Conservation (phyloP, 2,888 invertebrate genomes). For the Lasioglossum oenotherae region DNA sequence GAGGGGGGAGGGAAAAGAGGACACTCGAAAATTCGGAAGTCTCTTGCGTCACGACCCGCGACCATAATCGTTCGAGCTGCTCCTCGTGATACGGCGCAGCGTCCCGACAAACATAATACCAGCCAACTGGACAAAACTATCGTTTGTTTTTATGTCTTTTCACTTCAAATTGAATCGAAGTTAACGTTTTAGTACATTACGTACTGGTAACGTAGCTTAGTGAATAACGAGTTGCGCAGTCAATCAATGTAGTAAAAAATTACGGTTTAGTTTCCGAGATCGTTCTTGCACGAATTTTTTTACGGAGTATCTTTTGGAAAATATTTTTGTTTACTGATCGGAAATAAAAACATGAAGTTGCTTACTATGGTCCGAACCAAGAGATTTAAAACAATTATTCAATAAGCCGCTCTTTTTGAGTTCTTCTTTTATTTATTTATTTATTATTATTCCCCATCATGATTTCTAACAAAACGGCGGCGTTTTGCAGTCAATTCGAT, state of each 20-base stretch:
- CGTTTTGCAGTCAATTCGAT: too few species aligned
- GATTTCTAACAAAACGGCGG: too few species aligned
- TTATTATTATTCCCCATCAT: too few species aligned
- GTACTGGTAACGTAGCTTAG: too few species aligned
- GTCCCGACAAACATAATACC: neutral
- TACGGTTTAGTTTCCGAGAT: neutral
- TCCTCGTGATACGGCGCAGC: neutral
- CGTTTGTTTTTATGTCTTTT: neutral
- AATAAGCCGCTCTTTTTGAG: too few species aligned
- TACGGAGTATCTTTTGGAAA: neutral
- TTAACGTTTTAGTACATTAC: neutral
- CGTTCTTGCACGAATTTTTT: neutral
- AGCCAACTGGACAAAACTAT: neutral
- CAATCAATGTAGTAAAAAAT: neutral
- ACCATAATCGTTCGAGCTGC: constrained; percentile 18
- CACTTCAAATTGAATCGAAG: neutral
- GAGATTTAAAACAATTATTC: too few species aligned
- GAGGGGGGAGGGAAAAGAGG: neutral
- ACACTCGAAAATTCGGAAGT: constrained; percentile 18
- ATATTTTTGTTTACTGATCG: too few species aligned
- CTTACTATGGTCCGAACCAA: too few species aligned
- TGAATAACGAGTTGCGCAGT: neutral
- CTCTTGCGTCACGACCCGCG: constrained; percentile 36
- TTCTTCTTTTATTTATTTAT: too few species aligned
- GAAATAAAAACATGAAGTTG: too few species aligned